These are phyloP conservation scores for Campodea augens DNA, from an alignment of 1,140 invertebrate species.

Conservation along the genomic window DNA sequence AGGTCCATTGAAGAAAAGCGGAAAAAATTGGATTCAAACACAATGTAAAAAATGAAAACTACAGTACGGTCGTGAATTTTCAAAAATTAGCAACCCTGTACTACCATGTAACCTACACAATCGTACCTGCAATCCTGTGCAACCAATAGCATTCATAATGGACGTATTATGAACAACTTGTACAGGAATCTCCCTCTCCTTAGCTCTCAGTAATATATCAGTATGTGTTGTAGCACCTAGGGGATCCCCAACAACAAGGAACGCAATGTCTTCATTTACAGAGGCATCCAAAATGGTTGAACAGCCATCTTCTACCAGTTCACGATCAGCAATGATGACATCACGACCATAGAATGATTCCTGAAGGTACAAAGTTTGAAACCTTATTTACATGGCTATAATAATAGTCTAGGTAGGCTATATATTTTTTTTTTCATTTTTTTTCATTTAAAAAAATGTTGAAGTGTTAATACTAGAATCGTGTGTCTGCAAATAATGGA, in stretches of 20 bases:
- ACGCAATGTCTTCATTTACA: slow-evolving; percentile 53
- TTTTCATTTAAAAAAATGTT: no score
- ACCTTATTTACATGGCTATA: no score
- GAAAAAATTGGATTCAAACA: no score
- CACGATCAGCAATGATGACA: slow-evolving; percentile 76
- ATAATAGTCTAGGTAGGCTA: no score
- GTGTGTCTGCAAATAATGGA: no score
- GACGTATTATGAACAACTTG: slow-evolving; percentile 94
- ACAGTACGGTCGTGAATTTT: no score
- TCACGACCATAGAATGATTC: slow-evolving; percentile 63
- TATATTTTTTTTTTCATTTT: no score
- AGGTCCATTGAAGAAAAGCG: no score
- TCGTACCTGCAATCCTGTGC: slow-evolving; percentile 67
- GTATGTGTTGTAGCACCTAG: slow-evolving; percentile 92
- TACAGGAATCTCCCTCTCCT: slow-evolving; percentile 45
- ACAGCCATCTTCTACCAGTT: slow-evolving; percentile 75
- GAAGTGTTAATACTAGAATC: no score
- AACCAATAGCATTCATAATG: slow-evolving; percentile 92
- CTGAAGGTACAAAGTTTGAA: slow-evolving; percentile 33
- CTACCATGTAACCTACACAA: no score
- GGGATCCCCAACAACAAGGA: slow-evolving; percentile 86
- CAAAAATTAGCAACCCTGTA: no score
- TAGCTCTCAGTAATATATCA: slow-evolving; percentile 78
- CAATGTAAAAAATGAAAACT: no score
- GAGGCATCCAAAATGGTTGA: slow-evolving; percentile 66